Evolutionary conservation across 2,888 invertebrate species (phyloP), one percentile per base, ranked within the genome.

Genomic region (Laothoe populi): DNA sequence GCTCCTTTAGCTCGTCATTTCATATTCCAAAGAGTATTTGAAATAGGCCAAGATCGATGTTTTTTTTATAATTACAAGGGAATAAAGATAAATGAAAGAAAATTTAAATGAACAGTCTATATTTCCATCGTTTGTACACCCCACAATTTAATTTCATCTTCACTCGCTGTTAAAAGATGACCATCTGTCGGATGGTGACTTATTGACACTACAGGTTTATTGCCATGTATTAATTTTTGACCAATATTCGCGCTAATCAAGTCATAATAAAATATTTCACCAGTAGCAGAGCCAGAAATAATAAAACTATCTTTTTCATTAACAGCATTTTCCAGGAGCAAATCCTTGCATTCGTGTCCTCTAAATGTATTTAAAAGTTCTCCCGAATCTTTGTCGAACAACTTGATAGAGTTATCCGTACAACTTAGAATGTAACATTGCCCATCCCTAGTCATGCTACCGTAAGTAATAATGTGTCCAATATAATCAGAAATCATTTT

Each of bases 381-480:
- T 0, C 92, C 92, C 0, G 90, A 83, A 61, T 92, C 92, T 88
- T 98, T 99, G 83, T 99, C 99, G 71, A 99, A 94, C 59, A 99
- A 92, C 77, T 96, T 95, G 0, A 99, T 92, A 0, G 95, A 94
- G 71, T 95, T 96, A 84, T 99, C 98, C 5, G 97, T 95, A 71
- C 98, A 97, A 71, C 98, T 97, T 0, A 96, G 94, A 19, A 99
- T 92, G 65, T 97, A 93, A 80, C 99, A 99, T 78, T 99, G 99
- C 0, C 97, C 97, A 84, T 99, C 99, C 71, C 96, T 95, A 0
- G 99, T 98, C 72, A 99, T 95, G 66, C 94, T 95, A 0, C 97
- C 96, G 78, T 95, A 96, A 0, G 98, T 98, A 1, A 99, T 94
- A 2, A 98, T 93, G 95, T 96, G 95, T 68, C 98, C 98, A 59